Percentiles rank a stretch among this genome's conserved stretches.
phyloP scores from a whole-genome alignment of 2,888 invertebrate genomes.

The Frankliniella fusca region DNA sequence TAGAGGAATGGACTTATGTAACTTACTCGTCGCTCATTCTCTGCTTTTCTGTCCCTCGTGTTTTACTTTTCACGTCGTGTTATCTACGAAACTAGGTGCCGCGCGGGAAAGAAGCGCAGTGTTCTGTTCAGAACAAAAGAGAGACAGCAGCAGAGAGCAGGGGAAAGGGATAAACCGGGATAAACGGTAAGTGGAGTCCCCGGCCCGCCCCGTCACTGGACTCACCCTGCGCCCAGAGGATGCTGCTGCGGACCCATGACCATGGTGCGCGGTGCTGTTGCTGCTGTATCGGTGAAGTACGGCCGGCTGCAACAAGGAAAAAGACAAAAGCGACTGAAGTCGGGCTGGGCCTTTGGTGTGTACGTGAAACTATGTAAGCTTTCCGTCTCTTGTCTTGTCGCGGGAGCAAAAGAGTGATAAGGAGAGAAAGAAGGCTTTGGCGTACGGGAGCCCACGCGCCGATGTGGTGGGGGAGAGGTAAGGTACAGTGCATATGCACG shows the following conservation, averaged over 20 bases:
- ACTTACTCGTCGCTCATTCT: too few relatives aligned
- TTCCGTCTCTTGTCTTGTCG: not conserved
- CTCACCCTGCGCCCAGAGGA: not conserved
- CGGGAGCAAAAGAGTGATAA: not conserved
- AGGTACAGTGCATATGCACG: not conserved
- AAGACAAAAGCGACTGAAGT: not conserved
- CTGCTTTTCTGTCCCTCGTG: too few relatives aligned
- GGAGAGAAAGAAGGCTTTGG: too few relatives aligned
- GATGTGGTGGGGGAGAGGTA: not conserved
- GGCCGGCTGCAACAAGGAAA: not conserved
- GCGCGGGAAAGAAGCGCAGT: too few relatives aligned
- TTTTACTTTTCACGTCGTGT: too few relatives aligned
- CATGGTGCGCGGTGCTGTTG: not conserved
- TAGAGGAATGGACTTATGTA: too few relatives aligned
- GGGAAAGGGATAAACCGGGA: too few relatives aligned
- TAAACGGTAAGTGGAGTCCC: too few relatives aligned
- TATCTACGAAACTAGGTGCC: too few relatives aligned
- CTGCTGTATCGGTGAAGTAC: not conserved
- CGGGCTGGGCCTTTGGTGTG: too few relatives aligned
- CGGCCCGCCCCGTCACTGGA: not conserved
- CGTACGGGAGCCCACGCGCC: not conserved
- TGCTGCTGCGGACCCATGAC: constrained; percentile 11
- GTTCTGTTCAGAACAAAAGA: too few relatives aligned
- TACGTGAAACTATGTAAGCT: not conserved
- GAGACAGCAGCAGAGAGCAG: too few relatives aligned